These are phyloP conservation scores for Verasper variegatus DNA, from an alignment of 2,113 vertebrate genomes.

Conservation along the genomic window DNA sequence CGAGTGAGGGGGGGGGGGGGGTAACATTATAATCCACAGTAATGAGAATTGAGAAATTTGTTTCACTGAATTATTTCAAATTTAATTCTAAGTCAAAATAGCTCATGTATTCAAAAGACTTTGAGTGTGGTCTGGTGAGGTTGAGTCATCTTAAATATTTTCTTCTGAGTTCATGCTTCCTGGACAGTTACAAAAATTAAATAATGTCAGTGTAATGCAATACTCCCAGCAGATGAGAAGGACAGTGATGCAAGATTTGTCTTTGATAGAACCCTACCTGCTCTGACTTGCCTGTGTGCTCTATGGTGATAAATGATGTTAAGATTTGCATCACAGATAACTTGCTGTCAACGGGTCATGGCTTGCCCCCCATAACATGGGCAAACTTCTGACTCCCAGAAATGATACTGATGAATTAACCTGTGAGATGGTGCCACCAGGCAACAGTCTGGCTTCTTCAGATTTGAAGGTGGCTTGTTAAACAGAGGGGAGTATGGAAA, in stretches of 20 bases:
- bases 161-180: background rate
- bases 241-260: background rate
- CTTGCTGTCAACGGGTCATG: background rate
- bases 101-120: background rate
- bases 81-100: background rate
- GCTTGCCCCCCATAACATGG: background rate
- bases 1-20: background rate
- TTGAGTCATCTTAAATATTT: too few relatives aligned
- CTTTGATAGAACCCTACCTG: background rate
- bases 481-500: background rate
- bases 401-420: background rate
- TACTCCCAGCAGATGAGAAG: background rate
- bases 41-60: slow-evolving; percentile 32
- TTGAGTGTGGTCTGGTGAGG: background rate
- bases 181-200: background rate
- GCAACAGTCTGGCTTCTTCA: background rate
- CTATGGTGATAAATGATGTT: background rate
- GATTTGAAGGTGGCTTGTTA: background rate
- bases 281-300: background rate
- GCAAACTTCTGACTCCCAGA: background rate
- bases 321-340: background rate
- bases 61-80: slow-evolving; percentile 4
- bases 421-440: background rate
- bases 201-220: background rate
- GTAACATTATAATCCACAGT: slow-evolving; percentile 1